A percentile compares a stretch with the other conserved stretches of the same genome.
These are phyloP conservation scores for Scomber scombrus DNA, from an alignment of 2,113 vertebrate species.

Conservation along the genomic window DNA sequence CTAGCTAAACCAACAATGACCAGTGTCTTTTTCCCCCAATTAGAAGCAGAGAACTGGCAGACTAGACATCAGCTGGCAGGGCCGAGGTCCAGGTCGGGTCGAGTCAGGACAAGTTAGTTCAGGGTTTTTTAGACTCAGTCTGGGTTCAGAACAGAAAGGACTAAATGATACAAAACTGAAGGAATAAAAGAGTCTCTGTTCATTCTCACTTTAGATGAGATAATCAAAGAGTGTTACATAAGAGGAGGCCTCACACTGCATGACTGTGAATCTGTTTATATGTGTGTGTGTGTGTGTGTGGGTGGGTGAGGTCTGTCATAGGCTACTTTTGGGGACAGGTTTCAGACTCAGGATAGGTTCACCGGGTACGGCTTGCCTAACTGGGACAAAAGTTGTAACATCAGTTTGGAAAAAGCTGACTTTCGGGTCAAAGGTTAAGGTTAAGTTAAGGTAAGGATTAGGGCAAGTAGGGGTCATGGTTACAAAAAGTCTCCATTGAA, in stretches of 20 bases:
- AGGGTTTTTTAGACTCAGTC: slow-evolving; percentile 27
- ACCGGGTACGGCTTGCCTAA: too few species aligned
- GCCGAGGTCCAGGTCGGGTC: slow-evolving; percentile 7
- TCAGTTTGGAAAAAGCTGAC: too few species aligned
- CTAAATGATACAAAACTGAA: slow-evolving; percentile 21
- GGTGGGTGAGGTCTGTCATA: background rate
- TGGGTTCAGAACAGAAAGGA: slow-evolving; percentile 25
- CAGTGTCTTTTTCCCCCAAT: slow-evolving; percentile 17
- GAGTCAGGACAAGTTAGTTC: background rate
- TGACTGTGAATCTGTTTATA: slow-evolving; percentile 25
- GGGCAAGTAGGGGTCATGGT: too few species aligned
- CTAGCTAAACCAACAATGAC: background rate
- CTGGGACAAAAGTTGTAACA: too few species aligned
- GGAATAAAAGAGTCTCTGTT: slow-evolving; percentile 68
- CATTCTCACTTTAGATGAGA: slow-evolving; percentile 41
- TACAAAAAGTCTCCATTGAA: too few species aligned
- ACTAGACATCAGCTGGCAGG: background rate
- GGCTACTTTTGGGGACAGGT: too few species aligned
- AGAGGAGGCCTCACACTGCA: slow-evolving; percentile 37
- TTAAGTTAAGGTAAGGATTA: too few species aligned
- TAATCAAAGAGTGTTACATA: slow-evolving; percentile 59
- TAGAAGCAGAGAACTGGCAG: slow-evolving; percentile 34
- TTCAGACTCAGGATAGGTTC: too few species aligned
- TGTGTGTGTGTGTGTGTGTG: slow-evolving; percentile 1
- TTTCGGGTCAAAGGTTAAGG: too few species aligned